Evolutionary conservation across 2,888 invertebrate species (phyloP), one percentile per base, ranked within the genome.

Genomic region (Lasioglossum figueresi): DNA sequence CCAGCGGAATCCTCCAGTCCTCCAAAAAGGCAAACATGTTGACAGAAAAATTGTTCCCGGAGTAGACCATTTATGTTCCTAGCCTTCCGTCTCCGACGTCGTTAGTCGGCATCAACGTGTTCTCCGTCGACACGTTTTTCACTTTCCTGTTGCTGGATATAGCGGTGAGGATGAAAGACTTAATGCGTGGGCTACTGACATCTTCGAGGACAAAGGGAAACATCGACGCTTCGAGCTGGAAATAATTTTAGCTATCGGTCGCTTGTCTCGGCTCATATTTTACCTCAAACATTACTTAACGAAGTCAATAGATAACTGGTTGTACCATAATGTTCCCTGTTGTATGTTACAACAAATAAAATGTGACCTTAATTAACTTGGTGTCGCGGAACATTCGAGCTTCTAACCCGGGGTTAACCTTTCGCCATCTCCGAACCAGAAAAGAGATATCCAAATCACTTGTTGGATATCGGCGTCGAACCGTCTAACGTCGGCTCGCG

Each of bases 41-140:
- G 72, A 72, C 19, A 31, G 72, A 72, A 45, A 72, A 19, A 40
- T 31, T 31, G 45, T 23, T 45, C 34, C 23, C 37, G 34, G 19
- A 34, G 23, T 37, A 37, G 68, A 37, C 68, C 68, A 68, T 37
- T 68, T 37, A 37, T 68, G 68, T 68, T 37, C 34, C 4, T 37
- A 34, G 68, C 23, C 23, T 68, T 34, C 34, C 23, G 68, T 68
- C 68, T 68, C 23, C 37, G 68, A 68, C 37, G 23, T 37, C 37
- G 68, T 68, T 68, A 68, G 68, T 23, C 23, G 23, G 23, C 68
- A 37, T 68, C 63, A 63, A 63, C 63, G 63, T 63, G 63, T 63
- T 63, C 31, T 31, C 31, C 31, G 63, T 63, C 63, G 31, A 19
- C 63, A 31, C 31, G 63, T 63, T 63, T 63, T 63, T 63, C 63